Base-by-base conservation (phyloP, 2,888 invertebrate species). In the Stegana nigrithorax region DNA sequence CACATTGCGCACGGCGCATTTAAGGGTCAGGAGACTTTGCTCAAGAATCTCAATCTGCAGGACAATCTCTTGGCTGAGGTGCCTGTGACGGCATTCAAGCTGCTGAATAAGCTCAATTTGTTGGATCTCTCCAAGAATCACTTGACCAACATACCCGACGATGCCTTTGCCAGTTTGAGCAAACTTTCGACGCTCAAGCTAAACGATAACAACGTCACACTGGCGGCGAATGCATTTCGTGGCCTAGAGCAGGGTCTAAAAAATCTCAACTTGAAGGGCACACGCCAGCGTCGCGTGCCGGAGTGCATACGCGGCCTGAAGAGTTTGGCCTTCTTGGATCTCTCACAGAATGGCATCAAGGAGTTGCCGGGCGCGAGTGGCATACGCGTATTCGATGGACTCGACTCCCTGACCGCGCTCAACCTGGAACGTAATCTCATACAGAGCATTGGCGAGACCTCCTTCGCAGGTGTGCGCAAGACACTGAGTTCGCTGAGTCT, bases 391-490 rank as follows among this genome's bases (percentile, higher is more conserved):
- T 93, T 94, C 78, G 92, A 93, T 72, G 92, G 92, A 21, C 87
- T 96, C 57, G 90, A 93, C 70, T 91, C 95, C 0, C 86, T 96
- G 60, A 95, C 95, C 0, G 84, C 83, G 0, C 87, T 96, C 10
- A 96, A 96, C 85, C 87, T 96, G 72, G 96, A 96, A 86, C 87
- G 96, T 78, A 96, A 96, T 86, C 87, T 95, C 53, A 91, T 96
- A 61, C 94, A 94, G 72, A 89, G 87, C 66, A 89, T 96, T 61
- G 91, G 89, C 45, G 89, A 90, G 69, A 90, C 92, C 45, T 91
- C 95, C 0, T 96, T 96, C 81, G 86, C 87, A 6, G 95, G 95
- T 0, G 90, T 96, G 42, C 91, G 90, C 78, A 91, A 90, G 70
- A 94, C 94, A 0, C 86, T 96, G 44, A 96, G 94, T 83, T 96